Percentiles rank a stretch among this genome's conserved stretches.
phyloP scores from a whole-genome alignment of 2,888 invertebrate species.

The Drosophila limbata region DNA sequence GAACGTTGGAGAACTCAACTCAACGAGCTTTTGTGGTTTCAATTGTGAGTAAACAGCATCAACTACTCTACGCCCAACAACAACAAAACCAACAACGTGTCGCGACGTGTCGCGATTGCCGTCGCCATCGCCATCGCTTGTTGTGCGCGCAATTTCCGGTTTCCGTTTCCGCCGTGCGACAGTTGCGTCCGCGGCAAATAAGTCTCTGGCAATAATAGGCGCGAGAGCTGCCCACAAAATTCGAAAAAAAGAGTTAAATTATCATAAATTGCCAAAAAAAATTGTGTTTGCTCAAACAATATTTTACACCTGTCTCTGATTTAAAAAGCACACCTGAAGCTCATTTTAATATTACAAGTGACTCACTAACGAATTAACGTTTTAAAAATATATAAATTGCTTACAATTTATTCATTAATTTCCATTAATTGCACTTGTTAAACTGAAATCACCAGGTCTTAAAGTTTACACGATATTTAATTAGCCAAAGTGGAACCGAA shows the following conservation, averaged over 20 bases:
- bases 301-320: not conserved
- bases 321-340: slow-evolving; percentile 8
- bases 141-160: slow-evolving; percentile 81
- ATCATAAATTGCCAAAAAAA: slow-evolving; percentile 20
- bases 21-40: slow-evolving; percentile 61
- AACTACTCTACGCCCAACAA: slow-evolving; percentile 28
- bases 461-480: slow-evolving; percentile 1
- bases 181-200: slow-evolving; percentile 46
- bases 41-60: slow-evolving; percentile 58
- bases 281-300: not conserved
- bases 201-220: slow-evolving; percentile 14
- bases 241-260: slow-evolving; percentile 40
- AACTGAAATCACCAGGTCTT: slow-evolving; percentile 1
- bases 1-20: slow-evolving; percentile 28
- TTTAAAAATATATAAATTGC: not conserved
- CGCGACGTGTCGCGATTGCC: slow-evolving; percentile 15
- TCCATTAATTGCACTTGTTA: slow-evolving; percentile 11
- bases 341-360: not conserved
- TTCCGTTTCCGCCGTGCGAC: slow-evolving; percentile 65
- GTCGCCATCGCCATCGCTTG: slow-evolving; percentile 44
- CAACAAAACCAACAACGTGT: slow-evolving; percentile 14
- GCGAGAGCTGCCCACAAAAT: slow-evolving; percentile 25
- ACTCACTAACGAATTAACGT: not conserved
- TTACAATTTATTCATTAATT: not conserved
- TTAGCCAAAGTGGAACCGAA: slow-evolving; percentile 11